These are phyloP conservation scores for Nezara viridula DNA, from an alignment of 2,888 invertebrate genomes.

Conservation along the genomic window DNA sequence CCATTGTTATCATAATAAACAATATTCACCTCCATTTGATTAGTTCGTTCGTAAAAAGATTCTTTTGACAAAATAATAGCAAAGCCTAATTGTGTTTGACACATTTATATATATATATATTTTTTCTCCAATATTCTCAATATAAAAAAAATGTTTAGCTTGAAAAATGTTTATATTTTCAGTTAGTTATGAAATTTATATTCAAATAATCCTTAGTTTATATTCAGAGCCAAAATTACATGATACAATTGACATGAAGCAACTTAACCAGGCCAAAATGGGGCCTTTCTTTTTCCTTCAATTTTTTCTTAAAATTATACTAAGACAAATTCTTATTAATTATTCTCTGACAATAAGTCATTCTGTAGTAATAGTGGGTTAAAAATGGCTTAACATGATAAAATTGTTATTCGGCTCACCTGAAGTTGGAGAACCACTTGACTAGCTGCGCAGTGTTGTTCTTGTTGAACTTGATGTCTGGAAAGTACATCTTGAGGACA, in stretches of 20 bases:
- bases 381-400: no score
- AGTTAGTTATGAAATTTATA: background rate
- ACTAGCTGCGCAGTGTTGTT: constrained; percentile 99
- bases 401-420: constrained; percentile 78
- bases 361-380: background rate
- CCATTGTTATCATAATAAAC: background rate
- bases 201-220: background rate
- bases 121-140: background rate
- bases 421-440: constrained; percentile 99
- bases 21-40: no score
- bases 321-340: constrained; percentile 19
- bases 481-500: constrained; percentile 99
- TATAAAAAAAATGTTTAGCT: background rate
- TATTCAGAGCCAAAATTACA: background rate
- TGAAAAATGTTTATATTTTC: background rate
- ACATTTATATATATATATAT: background rate
- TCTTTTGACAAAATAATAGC: background rate
- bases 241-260: background rate
- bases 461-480: constrained; percentile 99
- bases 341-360: background rate
- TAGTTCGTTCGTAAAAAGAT: background rate
- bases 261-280: background rate
- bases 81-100: background rate
- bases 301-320: background rate
- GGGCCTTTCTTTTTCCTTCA: no score